phyloP scores from a whole-genome alignment of 2,113 vertebrate species.

The Leptobrachium leishanense region DNA sequence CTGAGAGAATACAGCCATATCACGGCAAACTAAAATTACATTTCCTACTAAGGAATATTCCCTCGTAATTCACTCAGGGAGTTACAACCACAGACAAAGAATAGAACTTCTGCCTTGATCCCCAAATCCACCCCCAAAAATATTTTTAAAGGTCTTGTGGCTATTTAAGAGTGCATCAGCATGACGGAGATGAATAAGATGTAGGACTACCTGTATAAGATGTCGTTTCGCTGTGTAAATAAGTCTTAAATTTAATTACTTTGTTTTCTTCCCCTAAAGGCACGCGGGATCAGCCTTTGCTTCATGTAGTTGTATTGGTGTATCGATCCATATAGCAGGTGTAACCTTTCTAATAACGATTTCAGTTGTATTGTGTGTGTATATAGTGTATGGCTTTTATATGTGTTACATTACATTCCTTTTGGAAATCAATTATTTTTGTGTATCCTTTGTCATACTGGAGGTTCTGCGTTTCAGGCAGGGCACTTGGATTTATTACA shows the following conservation, averaged over 20 bases:
- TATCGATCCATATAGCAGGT: slow-evolving; percentile 52
- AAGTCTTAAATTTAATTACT: slow-evolving; percentile 59
- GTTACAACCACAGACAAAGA: slow-evolving; percentile 30
- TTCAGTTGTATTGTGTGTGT: slow-evolving; percentile 47
- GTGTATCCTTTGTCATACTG: slow-evolving; percentile 23
- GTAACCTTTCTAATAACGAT: slow-evolving; percentile 52
- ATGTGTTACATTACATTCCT: slow-evolving; percentile 43
- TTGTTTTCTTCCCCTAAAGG: slow-evolving; percentile 53
- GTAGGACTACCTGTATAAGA: slow-evolving; percentile 51
- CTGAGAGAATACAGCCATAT: slow-evolving; percentile 40
- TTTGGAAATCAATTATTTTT: slow-evolving; percentile 46
- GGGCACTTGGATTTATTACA: too few species aligned
- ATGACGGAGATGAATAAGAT: slow-evolving; percentile 52
- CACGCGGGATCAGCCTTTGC: slow-evolving; percentile 34
- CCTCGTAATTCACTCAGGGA: slow-evolving; percentile 48
- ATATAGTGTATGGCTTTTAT: background rate
- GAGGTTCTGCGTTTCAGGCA: too few species aligned
- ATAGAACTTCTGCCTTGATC: slow-evolving; percentile 39
- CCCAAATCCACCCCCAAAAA: slow-evolving; percentile 35
- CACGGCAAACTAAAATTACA: slow-evolving; percentile 46
- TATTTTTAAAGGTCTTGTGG: slow-evolving; percentile 50
- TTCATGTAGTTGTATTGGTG: slow-evolving; percentile 35
- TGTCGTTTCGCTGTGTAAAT: slow-evolving; percentile 54
- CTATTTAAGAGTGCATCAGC: slow-evolving; percentile 47
- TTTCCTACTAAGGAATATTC: slow-evolving; percentile 45